Percentiles rank a stretch among this genome's conserved stretches.
These are phyloP conservation scores for Melangyna quadrimaculata DNA, from an alignment of 2,888 invertebrate genomes.

Conservation along the genomic window DNA sequence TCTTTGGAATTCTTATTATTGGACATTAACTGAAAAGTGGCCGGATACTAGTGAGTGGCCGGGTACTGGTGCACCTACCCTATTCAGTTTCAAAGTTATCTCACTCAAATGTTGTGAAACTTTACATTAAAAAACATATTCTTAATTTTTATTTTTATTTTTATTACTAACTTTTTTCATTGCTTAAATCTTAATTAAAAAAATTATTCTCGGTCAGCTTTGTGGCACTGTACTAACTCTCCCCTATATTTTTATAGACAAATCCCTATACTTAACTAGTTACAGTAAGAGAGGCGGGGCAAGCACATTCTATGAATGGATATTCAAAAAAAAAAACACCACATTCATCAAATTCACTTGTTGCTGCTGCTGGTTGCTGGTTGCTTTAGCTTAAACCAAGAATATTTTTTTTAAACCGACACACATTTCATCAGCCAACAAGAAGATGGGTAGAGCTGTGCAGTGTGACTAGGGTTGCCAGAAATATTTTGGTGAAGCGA, in stretches of 20 bases:
- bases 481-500: no score
- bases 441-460: not conserved
- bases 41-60: no score
- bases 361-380: not conserved
- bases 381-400: not conserved
- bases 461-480: no score
- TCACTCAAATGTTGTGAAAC: not conserved
- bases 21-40: no score
- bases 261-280: not conserved
- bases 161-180: not conserved
- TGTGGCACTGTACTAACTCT: not conserved
- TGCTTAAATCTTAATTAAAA: not conserved
- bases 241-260: not conserved
- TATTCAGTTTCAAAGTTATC: conserved; percentile 11
- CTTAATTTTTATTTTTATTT: not conserved
- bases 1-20: no score
- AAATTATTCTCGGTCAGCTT: not conserved
- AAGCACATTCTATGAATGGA: not conserved
- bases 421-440: not conserved
- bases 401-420: not conserved
- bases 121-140: not conserved
- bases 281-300: not conserved
- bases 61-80: no score
- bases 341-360: not conserved
- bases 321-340: not conserved